Evolutionary conservation across 2,113 vertebrate genomes (phyloP).

Genomic region (Clupea harengus): DNA sequence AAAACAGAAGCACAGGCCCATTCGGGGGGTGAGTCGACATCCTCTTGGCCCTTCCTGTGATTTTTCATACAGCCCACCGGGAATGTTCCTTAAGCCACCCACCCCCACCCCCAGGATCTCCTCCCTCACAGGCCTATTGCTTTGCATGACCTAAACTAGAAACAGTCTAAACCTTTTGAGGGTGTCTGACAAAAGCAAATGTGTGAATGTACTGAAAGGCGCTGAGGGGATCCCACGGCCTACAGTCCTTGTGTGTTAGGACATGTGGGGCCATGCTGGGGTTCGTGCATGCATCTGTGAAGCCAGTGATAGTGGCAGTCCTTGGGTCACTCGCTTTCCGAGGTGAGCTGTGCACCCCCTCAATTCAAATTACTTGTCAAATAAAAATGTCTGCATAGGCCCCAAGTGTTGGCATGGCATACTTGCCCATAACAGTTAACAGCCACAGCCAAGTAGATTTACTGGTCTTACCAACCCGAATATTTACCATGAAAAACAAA

Average conservation of each 20-base stretch:
- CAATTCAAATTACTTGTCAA: not conserved
- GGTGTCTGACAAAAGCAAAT: conserved; percentile 14
- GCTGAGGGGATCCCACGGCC: not conserved
- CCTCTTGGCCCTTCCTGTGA: conserved; percentile 68
- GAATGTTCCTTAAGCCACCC: not conserved
- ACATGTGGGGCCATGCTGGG: not conserved
- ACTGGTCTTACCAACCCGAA: not conserved
- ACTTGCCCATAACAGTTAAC: not conserved
- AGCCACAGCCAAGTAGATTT: not conserved
- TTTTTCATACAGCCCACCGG: conserved; percentile 44
- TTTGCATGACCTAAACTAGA: conserved; percentile 18
- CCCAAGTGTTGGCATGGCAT: not conserved
- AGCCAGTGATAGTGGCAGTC: not conserved
- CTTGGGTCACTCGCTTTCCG: not conserved
- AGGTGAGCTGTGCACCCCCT: not conserved
- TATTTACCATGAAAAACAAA: not conserved
- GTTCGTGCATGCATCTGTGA: not conserved
- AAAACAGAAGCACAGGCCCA: conserved; percentile 59
- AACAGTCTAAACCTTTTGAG: conserved; percentile 14
- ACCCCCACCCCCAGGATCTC: not conserved
- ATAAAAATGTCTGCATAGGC: not conserved
- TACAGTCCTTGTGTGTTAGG: not conserved
- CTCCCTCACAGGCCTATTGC: not conserved
- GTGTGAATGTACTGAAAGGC: conserved; percentile 13
- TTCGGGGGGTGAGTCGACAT: conserved; percentile 59